Conservation (phyloP, 2,113 vertebrate species). For the Marmota flaviventris region DNA sequence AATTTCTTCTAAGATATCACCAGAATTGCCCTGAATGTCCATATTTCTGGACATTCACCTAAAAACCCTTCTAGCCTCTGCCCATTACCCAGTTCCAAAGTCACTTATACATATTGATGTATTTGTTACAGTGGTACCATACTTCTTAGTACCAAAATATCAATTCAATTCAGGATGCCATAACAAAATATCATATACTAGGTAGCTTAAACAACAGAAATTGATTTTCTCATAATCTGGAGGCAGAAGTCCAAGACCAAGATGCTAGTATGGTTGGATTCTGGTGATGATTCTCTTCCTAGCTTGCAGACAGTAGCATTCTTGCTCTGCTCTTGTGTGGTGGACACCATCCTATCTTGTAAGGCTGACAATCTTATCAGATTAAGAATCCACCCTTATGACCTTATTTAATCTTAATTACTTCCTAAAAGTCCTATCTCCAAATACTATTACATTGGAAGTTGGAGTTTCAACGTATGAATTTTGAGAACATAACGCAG, state of each 20-base stretch:
- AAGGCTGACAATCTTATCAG: neutral
- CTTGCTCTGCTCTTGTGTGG: neutral
- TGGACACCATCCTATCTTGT: neutral
- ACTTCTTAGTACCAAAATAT: neutral
- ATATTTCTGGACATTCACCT: neutral
- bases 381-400: neutral
- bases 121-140: neutral
- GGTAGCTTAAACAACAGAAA: constrained; percentile 6
- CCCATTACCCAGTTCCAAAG: neutral
- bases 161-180: neutral
- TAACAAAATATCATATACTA: neutral
- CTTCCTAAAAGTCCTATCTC: neutral
- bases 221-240: neutral
- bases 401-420: neutral
- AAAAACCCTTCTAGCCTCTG: neutral
- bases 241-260: neutral
- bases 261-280: neutral
- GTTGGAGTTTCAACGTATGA: neutral
- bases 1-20: neutral
- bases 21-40: neutral
- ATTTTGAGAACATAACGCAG: neutral
- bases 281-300: neutral
- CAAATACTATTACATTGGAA: constrained; percentile 1
- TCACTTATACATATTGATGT: neutral
- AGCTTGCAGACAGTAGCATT: neutral